Percentiles rank a stretch among this genome's conserved stretches.
Conservation (phyloP, 2,888 invertebrate species). For the Teleogryllus oceanicus region DNA sequence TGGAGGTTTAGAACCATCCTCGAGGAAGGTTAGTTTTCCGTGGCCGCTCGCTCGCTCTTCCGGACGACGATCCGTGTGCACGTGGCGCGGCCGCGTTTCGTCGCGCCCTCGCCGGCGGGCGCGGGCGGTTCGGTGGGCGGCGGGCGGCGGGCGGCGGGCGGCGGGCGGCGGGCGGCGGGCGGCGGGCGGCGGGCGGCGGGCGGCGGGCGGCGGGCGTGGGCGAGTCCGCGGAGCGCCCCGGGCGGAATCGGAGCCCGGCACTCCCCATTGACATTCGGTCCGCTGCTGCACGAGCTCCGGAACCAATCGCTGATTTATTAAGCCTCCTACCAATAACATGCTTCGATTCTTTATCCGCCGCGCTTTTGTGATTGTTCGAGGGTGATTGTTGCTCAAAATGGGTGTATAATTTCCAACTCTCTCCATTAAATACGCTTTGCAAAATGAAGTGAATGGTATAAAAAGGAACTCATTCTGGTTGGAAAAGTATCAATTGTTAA, state of each 20-base stretch:
- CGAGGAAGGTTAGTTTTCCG: no score
- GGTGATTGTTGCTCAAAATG: not conserved
- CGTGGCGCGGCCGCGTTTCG: no score
- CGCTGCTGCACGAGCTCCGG: not conserved
- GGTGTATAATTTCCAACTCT: not conserved
- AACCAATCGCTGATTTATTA: not conserved
- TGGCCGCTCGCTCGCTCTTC: no score
- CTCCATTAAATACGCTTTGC: no score
- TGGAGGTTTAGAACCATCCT: no score
- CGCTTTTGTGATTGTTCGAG: not conserved
- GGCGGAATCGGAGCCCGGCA: not conserved
- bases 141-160: no score
- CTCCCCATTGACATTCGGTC: not conserved
- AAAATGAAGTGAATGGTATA: no score
- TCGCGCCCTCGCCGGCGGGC: no score
- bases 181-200: not conserved
- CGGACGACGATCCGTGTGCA: no score
- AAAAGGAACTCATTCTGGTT: no score
- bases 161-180: not conserved
- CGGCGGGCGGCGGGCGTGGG: not conserved
- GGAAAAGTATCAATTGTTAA: no score
- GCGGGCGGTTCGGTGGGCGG: no score
- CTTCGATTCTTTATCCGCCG: conserved; percentile 6
- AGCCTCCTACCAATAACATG: not conserved
- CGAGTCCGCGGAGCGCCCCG: not conserved